phyloP scores from a whole-genome alignment of 1,140 invertebrate genomes.

The Cryptotermes secundus region DNA sequence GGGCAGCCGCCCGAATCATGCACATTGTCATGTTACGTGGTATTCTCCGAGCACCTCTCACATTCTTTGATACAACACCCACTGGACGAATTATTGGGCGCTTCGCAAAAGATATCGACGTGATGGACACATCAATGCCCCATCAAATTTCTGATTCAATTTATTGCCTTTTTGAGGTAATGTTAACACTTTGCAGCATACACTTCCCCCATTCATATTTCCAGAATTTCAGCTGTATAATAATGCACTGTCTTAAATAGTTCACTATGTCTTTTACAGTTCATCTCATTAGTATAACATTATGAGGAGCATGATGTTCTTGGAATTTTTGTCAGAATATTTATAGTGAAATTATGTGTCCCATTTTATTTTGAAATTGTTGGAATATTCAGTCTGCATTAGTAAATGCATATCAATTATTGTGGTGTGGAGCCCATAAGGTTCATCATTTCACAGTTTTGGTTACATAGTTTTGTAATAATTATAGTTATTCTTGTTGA shows the following conservation, averaged over 20 bases:
- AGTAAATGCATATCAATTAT: too few relatives aligned
- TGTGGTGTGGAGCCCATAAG: too few relatives aligned
- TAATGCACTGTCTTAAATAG: too few relatives aligned
- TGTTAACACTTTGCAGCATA: neutral
- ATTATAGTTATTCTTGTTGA: too few relatives aligned
- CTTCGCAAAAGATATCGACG: slow-evolving; percentile 79
- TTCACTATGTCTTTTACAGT: too few relatives aligned
- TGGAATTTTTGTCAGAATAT: too few relatives aligned
- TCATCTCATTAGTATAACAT: neutral
- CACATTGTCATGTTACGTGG: slow-evolving; percentile 74
- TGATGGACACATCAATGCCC: slow-evolving; percentile 72
- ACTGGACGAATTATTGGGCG: slow-evolving; percentile 81
- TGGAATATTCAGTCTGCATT: too few relatives aligned
- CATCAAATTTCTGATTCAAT: slow-evolving; percentile 68
- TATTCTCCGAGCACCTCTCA: slow-evolving; percentile 72
- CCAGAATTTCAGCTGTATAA: neutral
- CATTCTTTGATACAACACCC: slow-evolving; percentile 88
- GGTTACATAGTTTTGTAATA: too few relatives aligned
- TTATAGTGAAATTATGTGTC: too few relatives aligned
- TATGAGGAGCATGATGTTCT: neutral
- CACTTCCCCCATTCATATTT: neutral
- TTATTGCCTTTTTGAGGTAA: slow-evolving; percentile 80
- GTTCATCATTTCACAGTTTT: too few relatives aligned
- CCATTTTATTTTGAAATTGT: too few relatives aligned
- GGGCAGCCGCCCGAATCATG: slow-evolving; percentile 69